Base-by-base conservation (phyloP, 2,888 invertebrate species). In the Hedya salicella region DNA sequence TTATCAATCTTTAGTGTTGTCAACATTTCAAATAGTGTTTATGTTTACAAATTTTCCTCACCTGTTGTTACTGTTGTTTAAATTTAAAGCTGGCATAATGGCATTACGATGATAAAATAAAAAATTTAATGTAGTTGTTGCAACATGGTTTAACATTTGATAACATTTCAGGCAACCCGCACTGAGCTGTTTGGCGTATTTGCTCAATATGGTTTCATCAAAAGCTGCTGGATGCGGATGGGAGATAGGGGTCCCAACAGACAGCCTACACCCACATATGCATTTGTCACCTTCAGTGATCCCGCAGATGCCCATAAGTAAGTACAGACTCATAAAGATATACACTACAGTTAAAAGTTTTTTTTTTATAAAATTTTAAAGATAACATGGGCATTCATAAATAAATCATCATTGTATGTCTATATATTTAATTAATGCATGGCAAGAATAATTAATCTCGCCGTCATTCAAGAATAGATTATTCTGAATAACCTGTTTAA, bases 271-370 rank as follows among this genome's bases (percentile, higher is more conserved):
- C 85, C 87, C 71, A 91, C 87, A 76, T 93, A 91, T 82, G 94
- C 93, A 4, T 94, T 94, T 83, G 88, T 94, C 36, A 94, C 94
- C 21, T 94, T 86, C 72, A 90, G 83, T 68, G 85, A 90, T 73
- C 90, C 92, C 4, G 85, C 81, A 11, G 93, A 93, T 81, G 94
- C 94, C 65, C 82, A 91, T 68, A 93, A 88, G 94, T 94, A 85
- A 82, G 82, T 80, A 62, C 3, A 50, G 0, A 44, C 13, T 25
- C 6, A 14, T 4, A 44, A 1, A 14, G n/a, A 19, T 39, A 13
- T 1, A n/a, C n/a, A n/a, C n/a, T n/a, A n/a, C n/a, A n/a, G n/a
- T n/a, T n/a, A n/a, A n/a, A n/a, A n/a, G n/a, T n/a, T n/a, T n/a
- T n/a, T n/a, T n/a, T n/a, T n/a, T n/a, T n/a, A n/a, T n/a, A n/a